A percentile compares a stretch with the other conserved stretches of the same genome.
Conservation (phyloP, 2,113 vertebrate genomes). For the Chrysemys picta region DNA sequence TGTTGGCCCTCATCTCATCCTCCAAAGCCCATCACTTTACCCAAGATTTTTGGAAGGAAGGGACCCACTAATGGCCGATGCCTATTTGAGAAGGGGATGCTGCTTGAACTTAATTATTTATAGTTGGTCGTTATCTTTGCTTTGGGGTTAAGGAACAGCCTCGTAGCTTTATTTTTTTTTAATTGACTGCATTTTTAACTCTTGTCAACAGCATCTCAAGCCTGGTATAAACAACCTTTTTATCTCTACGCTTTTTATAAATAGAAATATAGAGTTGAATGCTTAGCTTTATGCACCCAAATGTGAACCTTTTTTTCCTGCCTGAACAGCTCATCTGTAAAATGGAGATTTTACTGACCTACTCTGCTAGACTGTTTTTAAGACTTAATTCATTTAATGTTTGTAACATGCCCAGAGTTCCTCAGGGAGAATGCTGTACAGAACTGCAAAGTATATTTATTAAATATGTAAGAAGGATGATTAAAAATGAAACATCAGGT, state of each 20-base stretch:
- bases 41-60: background rate
- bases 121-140: background rate
- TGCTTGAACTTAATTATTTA: background rate
- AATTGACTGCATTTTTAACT: background rate
- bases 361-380: background rate
- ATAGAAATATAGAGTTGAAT: background rate
- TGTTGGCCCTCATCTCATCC: background rate
- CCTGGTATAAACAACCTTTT: background rate
- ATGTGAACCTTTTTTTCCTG: background rate
- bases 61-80: background rate
- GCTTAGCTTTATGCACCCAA: background rate
- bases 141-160: background rate
- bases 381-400: background rate
- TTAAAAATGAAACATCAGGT: background rate
- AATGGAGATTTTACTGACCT: background rate
- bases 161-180: background rate
- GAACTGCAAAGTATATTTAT: background rate
- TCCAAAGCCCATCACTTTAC: background rate
- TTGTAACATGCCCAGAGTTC: background rate
- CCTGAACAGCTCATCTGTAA: background rate
- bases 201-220: background rate
- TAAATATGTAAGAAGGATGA: background rate
- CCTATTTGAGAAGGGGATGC: background rate
- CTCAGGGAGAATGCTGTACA: background rate
- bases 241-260: background rate